Conservation (phyloP, 2,113 vertebrate genomes). For the Odocoileus hemionus region DNA sequence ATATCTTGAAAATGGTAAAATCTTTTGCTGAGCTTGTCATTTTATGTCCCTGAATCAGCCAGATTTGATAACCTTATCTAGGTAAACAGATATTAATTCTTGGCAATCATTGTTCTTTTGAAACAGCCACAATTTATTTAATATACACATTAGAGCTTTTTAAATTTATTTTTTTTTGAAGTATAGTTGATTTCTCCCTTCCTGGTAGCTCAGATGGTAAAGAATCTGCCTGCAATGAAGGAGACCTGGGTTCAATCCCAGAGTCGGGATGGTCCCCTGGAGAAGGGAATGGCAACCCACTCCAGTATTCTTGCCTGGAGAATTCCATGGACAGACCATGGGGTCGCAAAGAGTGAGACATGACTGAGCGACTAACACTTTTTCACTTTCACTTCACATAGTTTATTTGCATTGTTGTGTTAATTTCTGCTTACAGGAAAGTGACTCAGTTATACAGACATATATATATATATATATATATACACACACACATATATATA, state of each 20-base stretch:
- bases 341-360: background rate
- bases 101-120: background rate
- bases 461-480: background rate
- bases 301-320: background rate
- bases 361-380: background rate
- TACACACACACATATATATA: too few species aligned
- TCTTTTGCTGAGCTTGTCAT: background rate
- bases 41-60: background rate
- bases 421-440: background rate
- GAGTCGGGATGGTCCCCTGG: background rate
- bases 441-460: background rate
- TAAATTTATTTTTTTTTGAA: background rate
- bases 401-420: background rate
- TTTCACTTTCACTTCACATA: background rate
- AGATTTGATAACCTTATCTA: background rate
- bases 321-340: background rate
- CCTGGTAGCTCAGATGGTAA: background rate
- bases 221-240: background rate
- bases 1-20: background rate
- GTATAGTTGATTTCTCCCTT: background rate
- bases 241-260: background rate
- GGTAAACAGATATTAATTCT: background rate
- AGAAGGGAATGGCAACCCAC: background rate
- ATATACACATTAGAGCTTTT: background rate
- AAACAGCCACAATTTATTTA: background rate